Evolutionary conservation across 2,797 vertebrate genomes (phyloP), one percentile per base, ranked within the genome.

Genomic region (Semotilus atromaculatus): DNA sequence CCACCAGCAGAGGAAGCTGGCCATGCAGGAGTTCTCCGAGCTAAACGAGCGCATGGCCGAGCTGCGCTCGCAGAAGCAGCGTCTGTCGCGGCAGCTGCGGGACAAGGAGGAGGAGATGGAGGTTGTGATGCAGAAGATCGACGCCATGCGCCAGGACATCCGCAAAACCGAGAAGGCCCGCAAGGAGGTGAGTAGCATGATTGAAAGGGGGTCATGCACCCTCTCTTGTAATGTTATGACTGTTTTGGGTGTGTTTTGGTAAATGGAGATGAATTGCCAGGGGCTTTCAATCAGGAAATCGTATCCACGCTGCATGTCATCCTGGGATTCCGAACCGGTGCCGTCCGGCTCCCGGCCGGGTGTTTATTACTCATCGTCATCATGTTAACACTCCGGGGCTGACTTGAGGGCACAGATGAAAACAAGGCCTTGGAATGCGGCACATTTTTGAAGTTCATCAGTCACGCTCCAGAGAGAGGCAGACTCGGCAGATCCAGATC

Each of bases 41-140:
- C 92, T 98, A 82, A 98, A 96, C 0, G 98, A 99, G 90, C 95
- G 95, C 88, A 94, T 96, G 97, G 95, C 95, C 0, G 97, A 99
- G 83, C 94, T 98, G 70, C 95, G 96, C 45, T 96, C 97, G 1
- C 96, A 97, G 75, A 99, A 98, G 87, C 97, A 98, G 91, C 97
- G 96, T 43, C 95, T 97, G 70, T 95, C 96, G 6, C 97, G 98
- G 3, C 97, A 98, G 67, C 96, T 99, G 1, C 94, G 97, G 0
- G 98, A 99, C 94, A 98, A 97, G 60, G 97, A 99, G 89, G 98
- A 99, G 29, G 97, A 99, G 93, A 70, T 96, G 94, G 98, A 98
- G 80, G 88, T 90, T 13, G 93, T 97, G 83, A 93, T 96, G 93
- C 97, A 97, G 92, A 98, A 96, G 88, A 94, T 97, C 0, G 97